Base-by-base conservation (phyloP, 2,888 invertebrate species). In the Oscheius sp. region DNA sequence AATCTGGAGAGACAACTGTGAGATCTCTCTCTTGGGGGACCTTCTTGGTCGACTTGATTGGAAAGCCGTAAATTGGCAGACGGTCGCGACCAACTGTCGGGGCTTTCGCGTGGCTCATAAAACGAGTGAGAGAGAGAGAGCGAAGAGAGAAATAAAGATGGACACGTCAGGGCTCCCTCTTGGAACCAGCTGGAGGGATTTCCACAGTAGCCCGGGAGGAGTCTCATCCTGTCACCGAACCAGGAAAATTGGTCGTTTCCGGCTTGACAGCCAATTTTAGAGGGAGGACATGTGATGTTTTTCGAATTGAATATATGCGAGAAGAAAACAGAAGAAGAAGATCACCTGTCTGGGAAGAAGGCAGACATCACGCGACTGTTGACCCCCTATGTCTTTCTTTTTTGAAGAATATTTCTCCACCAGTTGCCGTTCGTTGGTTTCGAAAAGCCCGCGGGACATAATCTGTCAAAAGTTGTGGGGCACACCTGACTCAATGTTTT, bases 401-500 rank as follows among this genome's bases (percentile, higher is more conserved):
- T 34, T 34, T 34, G 37, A 15, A 45, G 46, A 8, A 48, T 48
- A 25, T 48, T 20, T 48, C 48, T 23, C 46, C 46, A 45, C 37
- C 37, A 37, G 37, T 37, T 37, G 37, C 37, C 37, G 37, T 37
- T 37, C 4, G 48, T 48, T 20, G 48, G 25, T 48, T 20, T 48
- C 48, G 5, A 48, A 45, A 45, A 17, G 17, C 8, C 46, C 46
- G 12, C 34, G 34, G 33, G 55, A 20, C 34, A 55, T 55, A 55
- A 55, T 55, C 55, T 33, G 55, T 55, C 55, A 55, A 55, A 55
- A 55, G 55, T 34, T 33, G 55, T 34, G 2, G 10, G 55, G n/a
- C 34, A 55, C 55, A 55, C 55, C 55, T 55, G 55, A 55, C 55
- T 33, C 55, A 33, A 17, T 34, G 33, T 34, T 55, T 55, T 55